phyloP scores from a whole-genome alignment of 2,888 invertebrate species.

The Eurytoma californica region DNA sequence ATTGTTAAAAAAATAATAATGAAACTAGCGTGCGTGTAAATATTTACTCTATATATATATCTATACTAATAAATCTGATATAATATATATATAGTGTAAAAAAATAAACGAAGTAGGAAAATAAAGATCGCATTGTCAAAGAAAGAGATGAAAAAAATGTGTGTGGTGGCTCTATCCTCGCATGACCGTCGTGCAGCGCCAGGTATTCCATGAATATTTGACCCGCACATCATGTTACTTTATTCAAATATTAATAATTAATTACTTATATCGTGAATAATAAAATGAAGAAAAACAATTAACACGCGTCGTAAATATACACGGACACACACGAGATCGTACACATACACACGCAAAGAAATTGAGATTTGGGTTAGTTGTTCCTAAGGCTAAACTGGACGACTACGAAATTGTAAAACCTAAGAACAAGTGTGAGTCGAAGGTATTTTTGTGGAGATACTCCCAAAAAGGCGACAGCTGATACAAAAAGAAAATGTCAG shows the following conservation, averaged over 20 bases:
- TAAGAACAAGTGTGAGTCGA: conserved; percentile 37
- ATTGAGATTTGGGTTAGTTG: conserved; percentile 71
- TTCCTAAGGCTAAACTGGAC: conserved; percentile 69
- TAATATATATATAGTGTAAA: conserved; percentile 63
- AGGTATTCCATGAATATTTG: conserved; percentile 75
- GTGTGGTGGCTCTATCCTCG: conserved; percentile 70
- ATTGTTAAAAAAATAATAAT: conserved; percentile 67
- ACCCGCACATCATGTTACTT: conserved; percentile 71
- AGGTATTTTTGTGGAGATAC: conserved; percentile 36
- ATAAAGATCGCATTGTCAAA: conserved; percentile 45
- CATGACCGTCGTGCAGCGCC: conserved; percentile 69
- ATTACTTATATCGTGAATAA: conserved; percentile 73
- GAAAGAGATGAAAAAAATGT: conserved; percentile 47
- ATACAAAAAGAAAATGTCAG: neutral
- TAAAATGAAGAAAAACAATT: conserved; percentile 63
- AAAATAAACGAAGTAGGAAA: conserved; percentile 47
- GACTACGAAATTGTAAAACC: conserved; percentile 41
- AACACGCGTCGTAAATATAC: conserved; percentile 64
- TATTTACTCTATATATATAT: conserved; percentile 72
- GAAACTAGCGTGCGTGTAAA: conserved; percentile 71
- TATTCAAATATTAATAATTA: conserved; percentile 72
- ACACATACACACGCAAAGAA: conserved; percentile 59
- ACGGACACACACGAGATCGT: conserved; percentile 53
- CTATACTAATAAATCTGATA: conserved; percentile 61
- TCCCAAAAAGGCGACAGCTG: conserved; percentile 39